phyloP scores from a whole-genome alignment of 1,140 invertebrate species.

The Leptinotarsa undecemlineata region DNA sequence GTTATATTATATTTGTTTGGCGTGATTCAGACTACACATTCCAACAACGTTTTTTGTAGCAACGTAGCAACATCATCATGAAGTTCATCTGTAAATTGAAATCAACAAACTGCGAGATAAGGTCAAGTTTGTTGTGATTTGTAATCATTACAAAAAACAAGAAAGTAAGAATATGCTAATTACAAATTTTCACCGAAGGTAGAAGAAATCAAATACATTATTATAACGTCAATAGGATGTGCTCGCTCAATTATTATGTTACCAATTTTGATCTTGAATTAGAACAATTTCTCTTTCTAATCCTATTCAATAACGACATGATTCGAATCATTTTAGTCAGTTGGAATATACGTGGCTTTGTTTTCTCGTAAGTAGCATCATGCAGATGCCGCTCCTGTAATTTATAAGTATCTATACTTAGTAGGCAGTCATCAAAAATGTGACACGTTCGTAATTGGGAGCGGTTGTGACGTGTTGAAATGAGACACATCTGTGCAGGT shows the following conservation, averaged over 20 bases:
- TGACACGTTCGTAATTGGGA: background rate
- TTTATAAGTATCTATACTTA: background rate
- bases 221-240: background rate
- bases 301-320: background rate
- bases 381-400: background rate
- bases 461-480: background rate
- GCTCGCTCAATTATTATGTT: background rate
- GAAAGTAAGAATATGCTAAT: no score
- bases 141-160: no score
- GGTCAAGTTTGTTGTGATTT: no score
- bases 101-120: no score
- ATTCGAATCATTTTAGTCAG: background rate
- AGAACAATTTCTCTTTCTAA: slow-evolving; percentile 6
- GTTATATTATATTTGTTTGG: no score
- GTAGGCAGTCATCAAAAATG: background rate
- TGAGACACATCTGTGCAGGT: slow-evolving; percentile 2
- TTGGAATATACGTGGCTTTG: background rate
- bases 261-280: slow-evolving; percentile 1
- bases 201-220: no score
- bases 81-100: no score
- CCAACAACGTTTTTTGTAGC: no score
- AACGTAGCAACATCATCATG: no score
- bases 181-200: no score
- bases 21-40: no score
- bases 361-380: background rate